Evolutionary conservation across 2,888 invertebrate genomes (phyloP).

Genomic region (Metalampra italica): DNA sequence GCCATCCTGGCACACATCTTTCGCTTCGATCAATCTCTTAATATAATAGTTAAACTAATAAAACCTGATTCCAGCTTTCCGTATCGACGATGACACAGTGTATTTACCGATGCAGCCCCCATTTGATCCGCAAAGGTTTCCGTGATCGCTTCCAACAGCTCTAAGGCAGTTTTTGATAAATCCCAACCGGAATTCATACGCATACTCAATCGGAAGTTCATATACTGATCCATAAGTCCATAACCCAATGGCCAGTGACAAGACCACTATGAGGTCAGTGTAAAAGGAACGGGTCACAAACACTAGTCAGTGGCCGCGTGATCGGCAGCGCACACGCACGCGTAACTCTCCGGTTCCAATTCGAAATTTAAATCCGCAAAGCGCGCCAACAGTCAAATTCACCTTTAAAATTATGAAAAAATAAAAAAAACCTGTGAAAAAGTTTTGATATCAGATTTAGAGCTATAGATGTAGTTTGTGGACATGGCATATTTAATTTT

Average conservation of each 20-base stretch:
- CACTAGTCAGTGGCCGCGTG: slow-evolving; percentile 61
- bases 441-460: not conserved
- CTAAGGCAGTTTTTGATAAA: slow-evolving; percentile 26
- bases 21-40: too few relatives aligned
- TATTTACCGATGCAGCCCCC: not conserved
- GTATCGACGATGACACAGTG: not conserved
- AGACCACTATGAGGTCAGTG: slow-evolving; percentile 37
- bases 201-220: slow-evolving; percentile 65
- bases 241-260: slow-evolving; percentile 45
- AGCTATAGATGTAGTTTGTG: not conserved
- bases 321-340: slow-evolving; percentile 51
- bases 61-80: too few relatives aligned
- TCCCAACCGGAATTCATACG: slow-evolving; percentile 54
- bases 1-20: too few relatives aligned
- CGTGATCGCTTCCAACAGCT: slow-evolving; percentile 21
- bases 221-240: slow-evolving; percentile 27
- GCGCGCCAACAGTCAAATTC: slow-evolving; percentile 41
- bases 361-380: slow-evolving; percentile 21
- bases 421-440: slow-evolving; percentile 4
- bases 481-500: not conserved
- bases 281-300: slow-evolving; percentile 52
- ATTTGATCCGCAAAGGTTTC: slow-evolving; percentile 29
- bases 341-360: slow-evolving; percentile 20
- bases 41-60: too few relatives aligned
- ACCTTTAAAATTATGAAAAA: not conserved